Evolutionary conservation across 1,140 invertebrate genomes (phyloP), one percentile per base, ranked within the genome.

Genomic region (Copidosoma floridanum): DNA sequence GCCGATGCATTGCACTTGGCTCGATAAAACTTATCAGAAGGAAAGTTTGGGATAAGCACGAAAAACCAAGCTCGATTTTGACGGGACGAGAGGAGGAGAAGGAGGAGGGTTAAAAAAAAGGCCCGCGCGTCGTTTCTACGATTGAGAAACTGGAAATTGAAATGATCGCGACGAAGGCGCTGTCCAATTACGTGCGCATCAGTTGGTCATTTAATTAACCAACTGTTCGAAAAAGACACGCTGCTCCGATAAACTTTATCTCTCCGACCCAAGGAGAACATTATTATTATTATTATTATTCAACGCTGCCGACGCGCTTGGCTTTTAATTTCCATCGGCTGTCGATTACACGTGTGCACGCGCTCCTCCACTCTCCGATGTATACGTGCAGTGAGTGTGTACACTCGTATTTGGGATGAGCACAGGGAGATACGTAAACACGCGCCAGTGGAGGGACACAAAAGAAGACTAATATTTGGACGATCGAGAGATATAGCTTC

Each of bases 61-160:
- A n/a, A n/a, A n/a, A n/a, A n/a, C n/a, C n/a, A n/a, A n/a, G n/a
- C n/a, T 57, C 44, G 23, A 48, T 27, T 21, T 47, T 1, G n/a
- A n/a, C 10, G 20, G 37, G 5, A 24, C n/a, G n/a, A n/a, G n/a
- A n/a, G n/a, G n/a, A n/a, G n/a, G n/a, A n/a, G n/a, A n/a, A n/a
- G n/a, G n/a, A n/a, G n/a, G n/a, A n/a, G n/a, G n/a, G n/a, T n/a
- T n/a, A n/a, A n/a, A n/a, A n/a, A n/a, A n/a, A n/a, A n/a, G n/a
- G n/a, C n/a, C 11, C 47, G 24, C n/a, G 20, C 43, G 26, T 50
- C 5, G 7, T 50, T 50, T 32, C 12, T 26, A 27, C 18, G 38
- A 40, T 57, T 47, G 11, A 40, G 21, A 27, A 57, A 41, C 35
- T 50, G 46, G 37, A 57, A 40, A 57, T 27, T 50, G 21, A 40